phyloP scores from a whole-genome alignment of 2,113 vertebrate species.

The Dicerorhinus sumatrensis region DNA sequence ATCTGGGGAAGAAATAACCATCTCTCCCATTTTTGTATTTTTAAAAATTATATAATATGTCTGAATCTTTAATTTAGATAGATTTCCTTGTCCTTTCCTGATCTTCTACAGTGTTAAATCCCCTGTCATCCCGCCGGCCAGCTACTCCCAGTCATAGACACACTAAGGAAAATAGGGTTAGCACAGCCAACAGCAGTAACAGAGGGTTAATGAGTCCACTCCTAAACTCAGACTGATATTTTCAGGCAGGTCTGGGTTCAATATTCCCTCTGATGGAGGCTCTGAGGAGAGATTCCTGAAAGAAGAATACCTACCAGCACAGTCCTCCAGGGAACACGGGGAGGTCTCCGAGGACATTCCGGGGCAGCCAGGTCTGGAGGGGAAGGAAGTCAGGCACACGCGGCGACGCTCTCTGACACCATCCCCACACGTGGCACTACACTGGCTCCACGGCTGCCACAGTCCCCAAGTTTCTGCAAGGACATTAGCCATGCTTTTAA shows the following conservation, averaged over 20 bases:
- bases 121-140: neutral
- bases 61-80: neutral
- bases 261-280: neutral
- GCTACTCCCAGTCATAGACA: neutral
- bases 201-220: neutral
- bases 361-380: slow-evolving; percentile 88
- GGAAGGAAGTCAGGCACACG: slow-evolving; percentile 90
- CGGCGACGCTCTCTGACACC: slow-evolving; percentile 93
- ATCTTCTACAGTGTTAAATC: neutral
- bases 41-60: neutral
- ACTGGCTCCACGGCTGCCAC: slow-evolving; percentile 96
- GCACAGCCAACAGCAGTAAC: neutral
- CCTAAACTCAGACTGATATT: neutral
- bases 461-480: slow-evolving; percentile 92
- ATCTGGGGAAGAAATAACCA: neutral
- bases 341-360: slow-evolving; percentile 92
- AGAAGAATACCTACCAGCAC: slow-evolving; percentile 88
- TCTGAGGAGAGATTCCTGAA: neutral
- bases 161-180: neutral
- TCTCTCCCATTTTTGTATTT: neutral
- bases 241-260: neutral
- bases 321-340: slow-evolving; percentile 94
- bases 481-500: slow-evolving; percentile 75
- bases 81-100: neutral
- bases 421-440: slow-evolving; percentile 95